These are phyloP conservation scores for Drosophila miranda DNA, from an alignment of 1,140 invertebrate species.

Conservation along the genomic window DNA sequence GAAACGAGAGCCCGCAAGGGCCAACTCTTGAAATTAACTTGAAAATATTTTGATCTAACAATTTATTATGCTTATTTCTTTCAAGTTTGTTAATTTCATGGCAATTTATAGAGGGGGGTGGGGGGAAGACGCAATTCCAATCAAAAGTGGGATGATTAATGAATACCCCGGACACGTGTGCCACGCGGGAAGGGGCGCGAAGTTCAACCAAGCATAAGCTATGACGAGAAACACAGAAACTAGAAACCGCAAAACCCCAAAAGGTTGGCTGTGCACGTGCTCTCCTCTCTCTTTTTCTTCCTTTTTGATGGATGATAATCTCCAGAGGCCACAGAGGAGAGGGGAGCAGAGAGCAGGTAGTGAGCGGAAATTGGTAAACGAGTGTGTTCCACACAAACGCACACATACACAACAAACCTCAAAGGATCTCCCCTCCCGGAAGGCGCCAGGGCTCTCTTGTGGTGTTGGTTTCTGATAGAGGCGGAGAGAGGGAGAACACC, in stretches of 20 bases:
- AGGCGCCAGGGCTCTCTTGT: slow-evolving; percentile 22
- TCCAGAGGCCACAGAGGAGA: slow-evolving; percentile 1
- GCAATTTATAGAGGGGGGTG: slow-evolving; percentile 51
- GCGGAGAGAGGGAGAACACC: slow-evolving; percentile 17
- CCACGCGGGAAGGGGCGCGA: slow-evolving; percentile 5
- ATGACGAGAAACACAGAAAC: slow-evolving; percentile 24
- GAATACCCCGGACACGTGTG: slow-evolving; percentile 37
- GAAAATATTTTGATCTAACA: slow-evolving; percentile 43
- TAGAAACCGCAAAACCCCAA: slow-evolving; percentile 31
- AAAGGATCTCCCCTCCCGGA: slow-evolving; percentile 32
- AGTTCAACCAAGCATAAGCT: slow-evolving; percentile 32
- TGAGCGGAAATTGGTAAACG: slow-evolving; percentile 48
- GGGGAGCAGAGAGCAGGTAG: slow-evolving; percentile 30
- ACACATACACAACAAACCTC: slow-evolving; percentile 12
- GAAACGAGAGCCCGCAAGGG: slow-evolving; percentile 3
- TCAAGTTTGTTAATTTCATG: slow-evolving; percentile 68
- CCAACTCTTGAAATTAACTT: slow-evolving; percentile 64
- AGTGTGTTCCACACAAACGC: slow-evolving; percentile 11
- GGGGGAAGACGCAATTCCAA: slow-evolving; percentile 37
- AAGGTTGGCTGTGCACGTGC: slow-evolving; percentile 42
- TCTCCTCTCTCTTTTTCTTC: slow-evolving; percentile 6
- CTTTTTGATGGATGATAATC: slow-evolving; percentile 23
- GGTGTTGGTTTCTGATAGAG: not conserved
- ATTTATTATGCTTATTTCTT: slow-evolving; percentile 38
- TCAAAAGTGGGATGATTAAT: slow-evolving; percentile 48